Evolutionary conservation across 2,888 invertebrate species (phyloP).

Genomic region (Agrypnus murinus): DNA sequence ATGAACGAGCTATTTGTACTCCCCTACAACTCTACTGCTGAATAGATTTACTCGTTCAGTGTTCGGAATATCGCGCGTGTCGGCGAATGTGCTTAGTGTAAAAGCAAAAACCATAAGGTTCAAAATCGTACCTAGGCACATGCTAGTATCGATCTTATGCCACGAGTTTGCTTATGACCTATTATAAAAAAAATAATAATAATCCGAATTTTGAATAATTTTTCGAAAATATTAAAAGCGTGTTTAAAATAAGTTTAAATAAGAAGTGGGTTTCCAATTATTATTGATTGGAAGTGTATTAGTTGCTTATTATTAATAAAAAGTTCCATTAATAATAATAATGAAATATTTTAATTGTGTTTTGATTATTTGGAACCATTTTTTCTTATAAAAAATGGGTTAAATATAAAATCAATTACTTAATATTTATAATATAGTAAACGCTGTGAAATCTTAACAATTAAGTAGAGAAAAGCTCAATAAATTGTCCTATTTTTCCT

Average conservation of each 20-base stretch:
- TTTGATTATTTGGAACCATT: conserved; percentile 17
- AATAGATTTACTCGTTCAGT: conserved; percentile 53
- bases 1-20: conserved; percentile 49
- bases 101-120: conserved; percentile 50
- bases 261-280: too few relatives aligned
- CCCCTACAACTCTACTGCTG: conserved; percentile 46
- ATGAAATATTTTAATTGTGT: conserved; percentile 1
- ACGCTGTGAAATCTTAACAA: conserved; percentile 30
- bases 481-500: conserved; percentile 30
- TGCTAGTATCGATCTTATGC: conserved; percentile 47
- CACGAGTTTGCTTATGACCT: conserved; percentile 46
- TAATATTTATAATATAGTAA: conserved; percentile 31
- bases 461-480: conserved; percentile 38
- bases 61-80: conserved; percentile 47
- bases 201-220: background rate
- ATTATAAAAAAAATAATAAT: conserved; percentile 15
- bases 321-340: background rate
- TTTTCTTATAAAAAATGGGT: conserved; percentile 44
- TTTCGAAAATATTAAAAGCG: too few relatives aligned
- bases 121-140: conserved; percentile 45
- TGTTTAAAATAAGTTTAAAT: too few relatives aligned
- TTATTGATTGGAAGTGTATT: background rate
- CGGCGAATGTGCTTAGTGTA: conserved; percentile 52
- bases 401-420: conserved; percentile 36
- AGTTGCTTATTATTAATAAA: background rate